Evolutionary conservation across 2,888 invertebrate genomes (phyloP), one percentile per base, ranked within the genome.

Genomic region (Reticulitermes lucifugus): DNA sequence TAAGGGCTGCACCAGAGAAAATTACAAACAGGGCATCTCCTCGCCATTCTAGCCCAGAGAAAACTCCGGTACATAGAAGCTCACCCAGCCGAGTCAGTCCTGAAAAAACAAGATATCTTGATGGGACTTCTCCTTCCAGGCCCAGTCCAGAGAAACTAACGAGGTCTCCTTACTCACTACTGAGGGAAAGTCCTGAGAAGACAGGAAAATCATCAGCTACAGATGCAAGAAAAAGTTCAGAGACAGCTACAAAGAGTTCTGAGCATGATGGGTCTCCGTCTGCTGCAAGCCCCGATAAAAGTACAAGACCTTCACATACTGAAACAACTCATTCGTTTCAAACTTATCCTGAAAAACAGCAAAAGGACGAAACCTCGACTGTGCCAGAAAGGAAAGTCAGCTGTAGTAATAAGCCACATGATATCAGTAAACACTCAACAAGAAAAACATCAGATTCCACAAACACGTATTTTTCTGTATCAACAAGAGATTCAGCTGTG

Each of bases 111-210:
- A 43, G 22, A 4, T 21, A 71, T 21, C 21, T 14, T 73, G 75
- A 79, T 29, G 22, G 80, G 79, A 83, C 75, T 21, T 83, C 81
- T 73, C 80, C 80, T 22, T 46, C 41, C 5, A 80, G 85, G 83
- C 85, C 65, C 85, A 88, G 87, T 86, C 87, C 88, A 65, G 87
- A 87, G 22, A 88, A 88, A 46, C 43, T 51, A 14, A 21, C 14
- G 21, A 82, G 35, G 25, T n/a, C 21, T 35, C 51, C 22, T 65
- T 12, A 55, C 35, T 60, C 85, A 22, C 71, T 77, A 43, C 51
- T 41, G 3, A 79, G 75, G 35, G 41, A 12, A 71, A 75, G 35
- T 79, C 79, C 85, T 70, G 80, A 55, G 5, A 65, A 71, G 12
- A 80, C 70, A 29, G 35, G 59, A 14, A 55, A 73, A 14, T 51